These are phyloP conservation scores for Harpagoxenus sublaevis DNA, from an alignment of 2,888 invertebrate genomes.

Conservation along the genomic window DNA sequence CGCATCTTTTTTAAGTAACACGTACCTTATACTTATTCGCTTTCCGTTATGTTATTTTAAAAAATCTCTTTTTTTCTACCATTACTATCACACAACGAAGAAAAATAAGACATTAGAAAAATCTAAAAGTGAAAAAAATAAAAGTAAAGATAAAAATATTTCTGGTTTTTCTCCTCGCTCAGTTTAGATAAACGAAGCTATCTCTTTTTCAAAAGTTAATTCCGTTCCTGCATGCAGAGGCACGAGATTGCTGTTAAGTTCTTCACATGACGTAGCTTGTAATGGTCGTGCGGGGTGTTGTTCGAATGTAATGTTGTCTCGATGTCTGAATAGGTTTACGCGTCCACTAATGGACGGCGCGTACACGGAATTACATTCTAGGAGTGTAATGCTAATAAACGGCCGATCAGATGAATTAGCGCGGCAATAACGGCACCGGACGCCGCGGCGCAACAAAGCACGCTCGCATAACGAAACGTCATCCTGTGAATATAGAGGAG, in stretches of 20 bases:
- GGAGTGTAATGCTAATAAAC: conserved; percentile 68
- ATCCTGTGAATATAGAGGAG: conserved; percentile 58
- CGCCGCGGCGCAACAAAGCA: conserved; percentile 65
- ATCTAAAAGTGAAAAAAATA: neutral
- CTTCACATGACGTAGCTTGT: conserved; percentile 8
- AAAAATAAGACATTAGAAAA: neutral
- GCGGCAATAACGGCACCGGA: conserved; percentile 65
- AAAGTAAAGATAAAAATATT: neutral
- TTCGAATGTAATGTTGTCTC: conserved; percentile 46
- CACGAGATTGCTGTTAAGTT: conserved; percentile 1
- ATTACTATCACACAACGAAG: neutral
- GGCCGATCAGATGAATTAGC: conserved; percentile 73
- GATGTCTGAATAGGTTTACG: conserved; percentile 37
- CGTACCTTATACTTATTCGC: neutral
- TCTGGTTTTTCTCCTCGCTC: neutral
- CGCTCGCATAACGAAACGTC: conserved; percentile 72
- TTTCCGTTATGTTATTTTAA: neutral
- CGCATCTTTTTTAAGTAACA: conserved; percentile 1
- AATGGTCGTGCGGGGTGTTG: neutral
- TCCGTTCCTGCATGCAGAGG: neutral
- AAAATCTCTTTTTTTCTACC: neutral
- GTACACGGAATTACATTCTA: conserved; percentile 61
- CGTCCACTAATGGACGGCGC: conserved; percentile 50
- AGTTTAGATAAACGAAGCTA: neutral
- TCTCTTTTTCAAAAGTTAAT: neutral